A percentile compares a stretch with the other conserved stretches of the same genome.
Evolutionary conservation across 2,113 vertebrate genomes (phyloP).

Genomic region (Eleginops maclovinus): DNA sequence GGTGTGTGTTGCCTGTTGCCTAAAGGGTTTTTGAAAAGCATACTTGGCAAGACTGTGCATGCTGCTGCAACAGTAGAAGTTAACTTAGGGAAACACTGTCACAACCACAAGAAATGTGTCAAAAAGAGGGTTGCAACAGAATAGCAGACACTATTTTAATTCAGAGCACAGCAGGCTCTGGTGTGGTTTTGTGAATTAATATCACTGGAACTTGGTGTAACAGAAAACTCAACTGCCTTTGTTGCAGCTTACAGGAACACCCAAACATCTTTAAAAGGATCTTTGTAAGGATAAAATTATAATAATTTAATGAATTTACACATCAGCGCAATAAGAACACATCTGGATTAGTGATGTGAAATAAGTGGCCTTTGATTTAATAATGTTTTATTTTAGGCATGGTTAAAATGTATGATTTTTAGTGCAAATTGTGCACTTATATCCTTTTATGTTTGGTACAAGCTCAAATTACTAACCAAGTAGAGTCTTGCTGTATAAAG

Average conservation of each 20-base stretch:
- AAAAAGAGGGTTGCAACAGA: neutral
- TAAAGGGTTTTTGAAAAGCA: slow-evolving; percentile 27
- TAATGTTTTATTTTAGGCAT: too few species aligned
- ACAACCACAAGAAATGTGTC: neutral
- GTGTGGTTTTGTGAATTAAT: neutral
- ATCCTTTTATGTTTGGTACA: too few species aligned
- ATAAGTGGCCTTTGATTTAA: neutral
- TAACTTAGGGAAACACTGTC: neutral
- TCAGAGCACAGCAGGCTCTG: too few species aligned
- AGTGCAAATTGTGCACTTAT: too few species aligned
- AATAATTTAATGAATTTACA: too few species aligned
- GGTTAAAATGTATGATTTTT: too few species aligned
- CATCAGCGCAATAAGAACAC: neutral
- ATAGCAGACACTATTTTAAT: neutral
- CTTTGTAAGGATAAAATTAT: neutral
- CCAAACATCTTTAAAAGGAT: neutral
- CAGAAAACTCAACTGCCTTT: neutral
- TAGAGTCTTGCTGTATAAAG: too few species aligned
- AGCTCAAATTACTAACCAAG: neutral
- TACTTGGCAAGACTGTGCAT: slow-evolving; percentile 49
- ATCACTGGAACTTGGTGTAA: neutral
- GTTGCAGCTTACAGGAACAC: neutral
- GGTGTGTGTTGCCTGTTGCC: slow-evolving; percentile 26
- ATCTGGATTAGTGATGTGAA: neutral
- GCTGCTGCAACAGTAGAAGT: slow-evolving; percentile 10